phyloP scores from a whole-genome alignment of 1,140 invertebrate species.

The Brachionus koreanus region DNA sequence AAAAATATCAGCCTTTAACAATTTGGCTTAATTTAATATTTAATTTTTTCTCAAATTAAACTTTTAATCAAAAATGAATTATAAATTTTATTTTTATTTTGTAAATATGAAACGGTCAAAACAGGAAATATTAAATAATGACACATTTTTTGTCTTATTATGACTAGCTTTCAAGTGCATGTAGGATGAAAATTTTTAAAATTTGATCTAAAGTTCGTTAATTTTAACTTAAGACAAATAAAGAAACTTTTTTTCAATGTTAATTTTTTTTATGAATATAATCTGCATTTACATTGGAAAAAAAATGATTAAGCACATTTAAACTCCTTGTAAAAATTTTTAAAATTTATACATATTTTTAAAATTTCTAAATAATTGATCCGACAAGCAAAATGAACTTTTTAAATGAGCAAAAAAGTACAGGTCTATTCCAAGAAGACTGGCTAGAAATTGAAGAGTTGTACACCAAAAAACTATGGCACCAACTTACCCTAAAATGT shows the following conservation, averaged over 20 bases:
- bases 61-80: no score
- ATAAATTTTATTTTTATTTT: no score
- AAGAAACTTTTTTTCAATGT: not conserved
- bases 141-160: no score
- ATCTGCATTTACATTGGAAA: not conserved
- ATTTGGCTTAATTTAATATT: no score
- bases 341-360: not conserved
- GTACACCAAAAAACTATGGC: constrained; percentile 69
- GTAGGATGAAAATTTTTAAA: not conserved
- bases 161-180: not conserved
- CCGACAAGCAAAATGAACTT: constrained; percentile 25
- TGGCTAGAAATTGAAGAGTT: constrained; percentile 37
- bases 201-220: not conserved
- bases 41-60: no score
- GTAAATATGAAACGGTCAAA: no score
- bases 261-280: not conserved
- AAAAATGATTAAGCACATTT: constrained; percentile 41
- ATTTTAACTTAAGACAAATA: not conserved
- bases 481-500: constrained; percentile 84
- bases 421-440: not conserved
- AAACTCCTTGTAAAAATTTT: not conserved
- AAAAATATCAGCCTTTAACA: no score
- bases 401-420: constrained; percentile 43
- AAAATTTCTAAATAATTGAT: not conserved
- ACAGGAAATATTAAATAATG: no score